Conservation (phyloP, 2,888 invertebrate species). For the Noctua janthina region DNA sequence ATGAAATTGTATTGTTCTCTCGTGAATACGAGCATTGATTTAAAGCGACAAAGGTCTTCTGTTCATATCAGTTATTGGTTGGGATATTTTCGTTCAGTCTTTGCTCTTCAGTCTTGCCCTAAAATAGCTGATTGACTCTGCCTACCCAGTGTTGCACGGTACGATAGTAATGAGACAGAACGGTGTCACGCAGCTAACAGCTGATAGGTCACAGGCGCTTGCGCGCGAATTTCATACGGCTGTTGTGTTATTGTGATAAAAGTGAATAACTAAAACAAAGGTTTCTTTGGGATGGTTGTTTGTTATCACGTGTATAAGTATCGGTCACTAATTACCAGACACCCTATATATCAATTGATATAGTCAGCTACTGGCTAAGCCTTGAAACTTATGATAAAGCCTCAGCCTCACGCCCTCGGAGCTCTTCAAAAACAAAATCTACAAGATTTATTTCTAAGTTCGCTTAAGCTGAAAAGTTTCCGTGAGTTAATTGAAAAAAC, state of each 20-base stretch:
- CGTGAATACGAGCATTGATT: slow-evolving; percentile 6
- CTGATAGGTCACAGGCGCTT: too few species aligned
- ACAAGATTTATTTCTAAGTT: slow-evolving; percentile 12
- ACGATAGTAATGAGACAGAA: too few species aligned
- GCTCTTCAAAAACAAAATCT: slow-evolving; percentile 33
- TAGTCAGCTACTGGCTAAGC: not conserved
- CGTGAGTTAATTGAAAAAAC: slow-evolving; percentile 45
- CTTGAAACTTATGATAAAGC: slow-evolving; percentile 14
- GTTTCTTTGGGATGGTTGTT: too few species aligned
- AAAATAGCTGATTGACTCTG: too few species aligned
- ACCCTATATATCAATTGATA: not conserved
- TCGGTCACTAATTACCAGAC: too few species aligned
- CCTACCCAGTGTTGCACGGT: too few species aligned
- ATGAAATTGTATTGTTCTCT: slow-evolving; percentile 29
- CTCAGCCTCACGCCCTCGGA: not conserved
- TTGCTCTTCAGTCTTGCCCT: too few species aligned
- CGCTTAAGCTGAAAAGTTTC: slow-evolving; percentile 21
- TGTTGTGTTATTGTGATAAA: too few species aligned
- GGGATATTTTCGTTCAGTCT: not conserved
- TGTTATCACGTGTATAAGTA: too few species aligned
- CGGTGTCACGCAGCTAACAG: too few species aligned
- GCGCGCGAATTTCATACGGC: too few species aligned
- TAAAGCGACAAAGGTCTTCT: not conserved
- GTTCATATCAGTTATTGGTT: not conserved
- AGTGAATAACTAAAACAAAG: too few species aligned